Base-by-base conservation (phyloP, 2,888 invertebrate species). In the Pollenia angustigena region DNA sequence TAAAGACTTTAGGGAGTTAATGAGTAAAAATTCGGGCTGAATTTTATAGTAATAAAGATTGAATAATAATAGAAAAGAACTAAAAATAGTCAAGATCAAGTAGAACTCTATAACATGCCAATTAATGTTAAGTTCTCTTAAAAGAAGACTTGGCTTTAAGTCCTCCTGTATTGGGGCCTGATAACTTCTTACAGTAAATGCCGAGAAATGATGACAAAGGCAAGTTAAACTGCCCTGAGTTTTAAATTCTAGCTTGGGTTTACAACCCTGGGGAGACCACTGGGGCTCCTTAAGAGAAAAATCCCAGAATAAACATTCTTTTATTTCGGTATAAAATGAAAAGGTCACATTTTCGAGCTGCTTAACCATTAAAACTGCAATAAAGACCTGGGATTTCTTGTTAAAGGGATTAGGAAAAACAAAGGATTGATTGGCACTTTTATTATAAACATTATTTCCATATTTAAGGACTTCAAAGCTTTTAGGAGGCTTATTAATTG, bases 201-300 rank as follows among this genome's bases (percentile, higher is more conserved):
- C 81, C 1, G 90, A 90, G 4, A 90, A 72, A 76, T 90, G 90
- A 23, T 87, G 62, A 46, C 90, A 90, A 4, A 48, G 78, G 60
- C 90, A 90, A 12, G 71, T 83, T 14, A 88, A 11, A 14, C 71
- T 87, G n/a, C 81, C 78, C 1, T 76, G 79, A 2, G 58, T 12
- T 44, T 83, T 68, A 12, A 81, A 58, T 42, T 68, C 44, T 4
- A 80, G 4, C 40, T 86, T 87, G 8, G 90, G 89, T 9, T 23
- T 81, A 40, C 90, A 90, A n/a, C 86, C 82, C 2, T 50, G 12
- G 0, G 89, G 85, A 0, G 88, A 85, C 90, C 90, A 90, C n/a
- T 81, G 81, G 0, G 89, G 89, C 50, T 84, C 81, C 9, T 18
- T 32, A 3, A 76, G 14, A 11, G 64, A 23, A 54, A 87, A 88